Base-by-base conservation (phyloP, 2,888 invertebrate species). In the Caenorhabditis plicata region DNA sequence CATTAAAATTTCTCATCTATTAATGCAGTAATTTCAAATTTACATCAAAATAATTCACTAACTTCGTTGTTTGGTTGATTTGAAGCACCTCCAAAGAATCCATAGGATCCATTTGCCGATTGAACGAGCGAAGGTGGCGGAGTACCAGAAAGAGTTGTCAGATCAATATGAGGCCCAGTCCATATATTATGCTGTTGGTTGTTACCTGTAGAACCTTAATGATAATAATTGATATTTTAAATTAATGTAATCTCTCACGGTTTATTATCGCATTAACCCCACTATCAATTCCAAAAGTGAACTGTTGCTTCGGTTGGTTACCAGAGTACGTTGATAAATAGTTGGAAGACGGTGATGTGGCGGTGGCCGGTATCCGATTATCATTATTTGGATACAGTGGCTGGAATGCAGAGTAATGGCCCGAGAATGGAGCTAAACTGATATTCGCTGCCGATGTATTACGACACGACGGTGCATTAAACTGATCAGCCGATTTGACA, bases 31-130 rank as follows among this genome's bases (percentile, higher is more conserved):
- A 39, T 47, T 40, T 45, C 33, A 36, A 52, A 44, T 20, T 41
- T 22, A 31, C 41, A 19, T 32, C 22, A 3, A 47, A 39, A 23
- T 23, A 8, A 33, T 13, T 15, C 19, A 29, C 17, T 25, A 27
- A 52, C 51, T 35, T 54, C 54, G 32, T 43, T 15, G 15, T 38
- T 38, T 9, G 51, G 25, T n/a, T 44, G 17, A 39, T 46, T 47
- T 41, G 36, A 42, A 20, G 27, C n/a, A n/a, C 27, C 4, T 15
- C 17, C n/a, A 20, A 60, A 53, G 43, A 49, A 60, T 49, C 60
- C 60, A 53, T 60, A 60, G 40, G 52, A 52, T 47, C 60, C 60
- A 52, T 60, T 60, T 1, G 53, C 36, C n/a, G 17, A 31, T 27
- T 17, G 15, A 27, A 29, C 11, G 3, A 25, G 13, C 42, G 33